Percentiles rank a stretch among this genome's conserved stretches.
Conservation (phyloP, 2,113 vertebrate genomes). For the Penelope pileata region DNA sequence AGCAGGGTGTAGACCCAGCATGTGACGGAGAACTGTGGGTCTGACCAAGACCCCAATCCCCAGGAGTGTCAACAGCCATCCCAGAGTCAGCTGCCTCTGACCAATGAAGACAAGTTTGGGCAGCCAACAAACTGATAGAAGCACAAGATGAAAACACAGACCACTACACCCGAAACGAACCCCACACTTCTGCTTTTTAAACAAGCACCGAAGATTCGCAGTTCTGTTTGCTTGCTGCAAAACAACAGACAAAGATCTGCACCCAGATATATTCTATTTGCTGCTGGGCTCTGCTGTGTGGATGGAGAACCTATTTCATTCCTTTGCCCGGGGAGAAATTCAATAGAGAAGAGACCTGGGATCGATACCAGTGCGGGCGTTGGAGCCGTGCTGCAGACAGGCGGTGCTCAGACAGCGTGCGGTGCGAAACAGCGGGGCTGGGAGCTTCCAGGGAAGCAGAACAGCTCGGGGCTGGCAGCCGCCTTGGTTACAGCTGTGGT, state of each 20-base stretch:
- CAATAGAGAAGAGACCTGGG: neutral
- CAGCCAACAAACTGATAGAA: neutral
- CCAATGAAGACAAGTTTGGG: neutral
- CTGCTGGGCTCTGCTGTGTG: neutral
- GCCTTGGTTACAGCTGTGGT: neutral
- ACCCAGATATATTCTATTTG: neutral
- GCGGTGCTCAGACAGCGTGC: neutral
- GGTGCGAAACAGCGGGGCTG: neutral
- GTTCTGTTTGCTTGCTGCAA: neutral
- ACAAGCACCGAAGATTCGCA: neutral
- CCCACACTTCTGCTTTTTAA: neutral
- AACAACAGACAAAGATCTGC: neutral
- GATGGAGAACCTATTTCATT: neutral
- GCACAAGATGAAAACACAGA: neutral
- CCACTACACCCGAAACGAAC: neutral
- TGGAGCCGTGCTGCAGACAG: neutral
- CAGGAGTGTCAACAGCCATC: neutral
- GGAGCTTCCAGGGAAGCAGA: neutral
- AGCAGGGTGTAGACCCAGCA: accelerated
- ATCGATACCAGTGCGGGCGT: neutral
- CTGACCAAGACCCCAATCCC: neutral
- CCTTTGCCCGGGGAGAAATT: neutral
- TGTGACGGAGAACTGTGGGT: neutral
- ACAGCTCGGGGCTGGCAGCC: neutral
- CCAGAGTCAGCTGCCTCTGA: neutral